These are phyloP conservation scores for Nycticebus coucang DNA, from an alignment of 2,113 vertebrate species.

Conservation along the genomic window DNA sequence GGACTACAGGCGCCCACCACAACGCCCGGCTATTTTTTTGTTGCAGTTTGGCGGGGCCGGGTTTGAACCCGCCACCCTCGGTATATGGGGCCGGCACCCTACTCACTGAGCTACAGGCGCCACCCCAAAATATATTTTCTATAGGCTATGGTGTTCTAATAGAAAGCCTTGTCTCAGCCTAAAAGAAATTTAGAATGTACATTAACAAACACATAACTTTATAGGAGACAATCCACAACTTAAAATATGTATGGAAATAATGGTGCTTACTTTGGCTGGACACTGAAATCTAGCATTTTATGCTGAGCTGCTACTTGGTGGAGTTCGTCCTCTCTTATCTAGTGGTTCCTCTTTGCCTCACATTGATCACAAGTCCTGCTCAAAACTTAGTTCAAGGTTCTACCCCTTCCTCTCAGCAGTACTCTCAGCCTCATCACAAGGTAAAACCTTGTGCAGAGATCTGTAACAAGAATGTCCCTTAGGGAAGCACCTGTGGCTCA, in stretches of 20 bases:
- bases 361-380: not conserved
- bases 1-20: no score
- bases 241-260: slow-evolving; percentile 4
- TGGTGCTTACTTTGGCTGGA: not conserved
- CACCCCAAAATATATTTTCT: not conserved
- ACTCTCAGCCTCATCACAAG: not conserved
- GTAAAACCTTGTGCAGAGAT: not conserved
- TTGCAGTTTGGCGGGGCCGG: no score
- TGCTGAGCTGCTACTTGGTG: not conserved
- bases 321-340: not conserved
- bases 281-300: not conserved
- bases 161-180: not conserved
- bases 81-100: no score
- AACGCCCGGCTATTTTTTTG: no score
- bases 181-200: not conserved
- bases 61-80: no score
- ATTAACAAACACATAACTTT: not conserved
- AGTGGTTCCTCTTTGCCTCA: not conserved
- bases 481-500: no score
- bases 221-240: not conserved
- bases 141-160: not conserved
- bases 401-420: not conserved
- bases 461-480: not conserved
- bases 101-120: no score
- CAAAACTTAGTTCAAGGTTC: slow-evolving; percentile 21